Conservation (phyloP, 2,888 invertebrate genomes). For the Ophion ellenae region DNA sequence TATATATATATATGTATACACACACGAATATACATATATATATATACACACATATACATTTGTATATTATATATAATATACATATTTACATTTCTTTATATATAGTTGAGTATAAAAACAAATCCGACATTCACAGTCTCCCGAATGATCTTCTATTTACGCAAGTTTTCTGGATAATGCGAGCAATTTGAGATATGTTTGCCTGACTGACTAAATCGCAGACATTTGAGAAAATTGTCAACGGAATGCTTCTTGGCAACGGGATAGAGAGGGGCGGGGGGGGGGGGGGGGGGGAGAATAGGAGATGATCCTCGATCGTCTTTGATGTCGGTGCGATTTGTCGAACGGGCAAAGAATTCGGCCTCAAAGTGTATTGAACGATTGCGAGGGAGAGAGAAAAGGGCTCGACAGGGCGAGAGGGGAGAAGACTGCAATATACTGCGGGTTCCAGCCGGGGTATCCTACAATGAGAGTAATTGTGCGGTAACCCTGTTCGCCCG, state of each 20-base stretch:
- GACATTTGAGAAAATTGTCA: slow-evolving; percentile 22
- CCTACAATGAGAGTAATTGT: slow-evolving; percentile 79
- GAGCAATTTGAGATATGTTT: background rate
- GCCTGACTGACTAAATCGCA: slow-evolving; percentile 53
- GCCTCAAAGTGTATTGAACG: slow-evolving; percentile 12
- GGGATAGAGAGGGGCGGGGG: background rate
- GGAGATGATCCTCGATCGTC: slow-evolving; percentile 5
- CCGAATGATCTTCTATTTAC: background rate
- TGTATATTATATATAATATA: too few relatives aligned
- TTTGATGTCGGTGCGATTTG: slow-evolving; percentile 25
- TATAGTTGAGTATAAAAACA: too few relatives aligned
- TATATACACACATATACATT: too few relatives aligned
- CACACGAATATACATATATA: too few relatives aligned
- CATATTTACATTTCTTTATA: too few relatives aligned
- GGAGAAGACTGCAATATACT: slow-evolving; percentile 10
- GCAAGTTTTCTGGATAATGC: background rate
- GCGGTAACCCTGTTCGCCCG: slow-evolving; percentile 75
- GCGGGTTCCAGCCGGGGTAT: slow-evolving; percentile 60
- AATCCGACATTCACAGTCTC: too few relatives aligned
- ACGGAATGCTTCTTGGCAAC: slow-evolving; percentile 21
- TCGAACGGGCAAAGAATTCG: slow-evolving; percentile 14
- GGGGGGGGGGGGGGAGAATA: background rate
- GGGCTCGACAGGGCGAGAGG: background rate
- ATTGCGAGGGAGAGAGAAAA: background rate
- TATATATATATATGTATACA: too few relatives aligned